These are phyloP conservation scores for Troilus luridus DNA, from an alignment of 2,888 invertebrate genomes.

Conservation along the genomic window DNA sequence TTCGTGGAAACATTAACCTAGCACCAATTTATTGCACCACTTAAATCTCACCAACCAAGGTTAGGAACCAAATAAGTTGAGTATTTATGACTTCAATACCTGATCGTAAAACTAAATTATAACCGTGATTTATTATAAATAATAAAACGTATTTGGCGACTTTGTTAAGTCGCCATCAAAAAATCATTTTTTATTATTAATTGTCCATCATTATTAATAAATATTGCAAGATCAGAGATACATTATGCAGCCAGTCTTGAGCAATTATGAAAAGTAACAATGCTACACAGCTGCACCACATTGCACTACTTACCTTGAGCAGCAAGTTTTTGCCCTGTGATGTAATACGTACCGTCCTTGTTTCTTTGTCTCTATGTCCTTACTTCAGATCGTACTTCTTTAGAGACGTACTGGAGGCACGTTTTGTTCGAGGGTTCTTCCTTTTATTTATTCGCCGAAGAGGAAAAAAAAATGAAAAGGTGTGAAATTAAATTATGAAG, in stretches of 20 bases:
- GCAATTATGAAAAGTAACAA: slow-evolving; percentile 26
- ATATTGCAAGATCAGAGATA: background rate
- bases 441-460: background rate
- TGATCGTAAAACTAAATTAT: background rate
- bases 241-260: background rate
- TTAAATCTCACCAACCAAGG: background rate
- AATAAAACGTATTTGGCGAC: background rate
- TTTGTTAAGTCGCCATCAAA: background rate
- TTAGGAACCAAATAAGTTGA: background rate
- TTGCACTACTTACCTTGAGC: slow-evolving; percentile 42
- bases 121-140: background rate
- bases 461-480: background rate
- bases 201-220: background rate
- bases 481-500: background rate
- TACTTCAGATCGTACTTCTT: slow-evolving; percentile 8
- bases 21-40: background rate
- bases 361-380: slow-evolving; percentile 26
- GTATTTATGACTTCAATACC: background rate
- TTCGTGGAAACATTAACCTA: background rate
- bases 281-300: slow-evolving; percentile 6
- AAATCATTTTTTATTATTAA: background rate
- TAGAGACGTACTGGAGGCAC: background rate
- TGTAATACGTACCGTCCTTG: slow-evolving; percentile 35
- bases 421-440: background rate
- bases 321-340: slow-evolving; percentile 49